A percentile compares a stretch with the other conserved stretches of the same genome.
These are phyloP conservation scores for Pseudotriccus pelzelni DNA, from an alignment of 2,797 vertebrate species.

Conservation along the genomic window DNA sequence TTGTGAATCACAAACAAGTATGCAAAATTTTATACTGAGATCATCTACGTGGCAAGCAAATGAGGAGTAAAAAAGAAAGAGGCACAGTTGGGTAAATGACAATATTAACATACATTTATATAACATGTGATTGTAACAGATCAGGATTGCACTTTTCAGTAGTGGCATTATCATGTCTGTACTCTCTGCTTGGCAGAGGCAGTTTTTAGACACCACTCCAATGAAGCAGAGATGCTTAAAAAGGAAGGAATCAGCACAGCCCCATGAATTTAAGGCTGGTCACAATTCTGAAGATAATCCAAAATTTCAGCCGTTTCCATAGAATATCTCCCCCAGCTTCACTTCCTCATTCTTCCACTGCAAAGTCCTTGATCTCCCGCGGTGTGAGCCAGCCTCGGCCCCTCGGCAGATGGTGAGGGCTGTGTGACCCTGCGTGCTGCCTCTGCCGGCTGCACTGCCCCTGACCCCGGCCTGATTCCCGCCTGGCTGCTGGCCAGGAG, in stretches of 20 bases:
- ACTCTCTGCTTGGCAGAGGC: background rate
- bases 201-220: background rate
- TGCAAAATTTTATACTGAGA: background rate
- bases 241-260: background rate
- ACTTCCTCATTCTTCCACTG: background rate
- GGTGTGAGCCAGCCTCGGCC: accelerated
- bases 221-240: background rate
- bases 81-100: background rate
- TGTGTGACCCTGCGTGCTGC: accelerated
- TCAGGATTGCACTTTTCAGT: background rate
- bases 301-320: background rate
- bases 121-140: background rate
- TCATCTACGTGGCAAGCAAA: background rate
- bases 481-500: background rate
- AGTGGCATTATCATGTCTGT: background rate
- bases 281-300: background rate
- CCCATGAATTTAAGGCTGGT: background rate
- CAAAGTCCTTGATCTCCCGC: background rate
- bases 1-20: background rate
- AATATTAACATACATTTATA: background rate
- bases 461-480: accelerated
- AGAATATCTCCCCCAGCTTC: background rate
- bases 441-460: accelerated
- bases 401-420: background rate
- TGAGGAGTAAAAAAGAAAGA: background rate